These are phyloP conservation scores for Etia nguti DNA, from an alignment of 2,113 vertebrate species.

Conservation along the genomic window DNA sequence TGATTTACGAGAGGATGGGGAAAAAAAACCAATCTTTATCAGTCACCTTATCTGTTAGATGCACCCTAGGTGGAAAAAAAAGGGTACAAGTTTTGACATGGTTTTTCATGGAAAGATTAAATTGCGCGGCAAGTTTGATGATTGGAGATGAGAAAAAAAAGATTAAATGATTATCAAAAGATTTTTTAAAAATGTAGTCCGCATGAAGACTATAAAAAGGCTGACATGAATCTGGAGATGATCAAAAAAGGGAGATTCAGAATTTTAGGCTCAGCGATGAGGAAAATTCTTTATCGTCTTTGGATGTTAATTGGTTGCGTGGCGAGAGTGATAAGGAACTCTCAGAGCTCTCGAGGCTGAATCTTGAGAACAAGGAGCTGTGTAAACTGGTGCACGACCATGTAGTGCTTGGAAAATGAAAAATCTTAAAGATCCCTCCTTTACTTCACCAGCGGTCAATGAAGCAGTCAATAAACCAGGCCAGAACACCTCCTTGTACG, in stretches of 20 bases:
- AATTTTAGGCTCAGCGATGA: not conserved
- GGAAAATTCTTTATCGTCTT: not conserved
- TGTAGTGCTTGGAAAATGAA: not conserved
- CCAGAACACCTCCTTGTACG: not conserved
- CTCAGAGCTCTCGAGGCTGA: accelerated
- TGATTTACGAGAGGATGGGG: not conserved
- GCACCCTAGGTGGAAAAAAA: not conserved
- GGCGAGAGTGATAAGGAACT: not conserved
- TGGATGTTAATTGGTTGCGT: not conserved
- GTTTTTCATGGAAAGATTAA: not conserved
- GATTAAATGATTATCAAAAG: not conserved
- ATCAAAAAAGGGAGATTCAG: not conserved
- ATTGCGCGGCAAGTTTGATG: not conserved
- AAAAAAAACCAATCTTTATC: not conserved
- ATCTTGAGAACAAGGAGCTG: not conserved
- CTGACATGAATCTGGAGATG: not conserved
- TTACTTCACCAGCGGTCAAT: not conserved
- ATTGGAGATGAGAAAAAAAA: not conserved
- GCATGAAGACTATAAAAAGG: not conserved
- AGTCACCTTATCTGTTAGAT: not conserved
- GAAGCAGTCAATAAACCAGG: not conserved
- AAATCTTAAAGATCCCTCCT: not conserved
- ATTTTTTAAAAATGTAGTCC: not conserved
- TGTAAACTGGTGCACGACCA: not conserved
- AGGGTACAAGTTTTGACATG: not conserved